Evolutionary conservation across 2,888 invertebrate genomes (phyloP).

Genomic region (Druceiella hillmani): DNA sequence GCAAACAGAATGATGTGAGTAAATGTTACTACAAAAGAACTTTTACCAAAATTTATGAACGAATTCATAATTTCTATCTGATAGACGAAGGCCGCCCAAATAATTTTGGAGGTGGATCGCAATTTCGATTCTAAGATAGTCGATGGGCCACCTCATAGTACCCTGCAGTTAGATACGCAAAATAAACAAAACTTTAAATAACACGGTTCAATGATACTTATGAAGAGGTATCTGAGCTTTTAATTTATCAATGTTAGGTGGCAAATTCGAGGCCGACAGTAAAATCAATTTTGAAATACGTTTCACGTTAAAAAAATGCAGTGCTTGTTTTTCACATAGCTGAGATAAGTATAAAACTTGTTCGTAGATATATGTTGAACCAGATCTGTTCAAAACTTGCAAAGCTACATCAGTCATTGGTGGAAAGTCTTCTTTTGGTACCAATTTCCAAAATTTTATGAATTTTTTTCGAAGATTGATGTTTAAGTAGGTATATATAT

Average conservation of each 20-base stretch:
- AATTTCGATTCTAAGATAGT: no score
- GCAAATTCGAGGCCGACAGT: background rate
- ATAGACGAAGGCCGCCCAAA: no score
- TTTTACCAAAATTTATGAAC: no score
- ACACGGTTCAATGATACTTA: background rate
- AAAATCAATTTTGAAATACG: constrained; percentile 2
- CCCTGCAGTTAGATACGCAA: background rate
- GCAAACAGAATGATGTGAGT: no score
- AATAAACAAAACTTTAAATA: constrained; percentile 2
- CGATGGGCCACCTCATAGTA: no score
- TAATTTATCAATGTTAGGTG: background rate
- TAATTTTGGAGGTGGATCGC: no score
- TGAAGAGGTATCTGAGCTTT: background rate
- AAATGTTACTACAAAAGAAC: no score
- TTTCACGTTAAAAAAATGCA: background rate
- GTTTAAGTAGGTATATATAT: no score
- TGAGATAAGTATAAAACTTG: background rate
- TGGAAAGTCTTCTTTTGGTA: background rate
- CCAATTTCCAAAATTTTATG: background rate
- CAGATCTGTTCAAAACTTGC: constrained; percentile 1
- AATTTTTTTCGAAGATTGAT: no score
- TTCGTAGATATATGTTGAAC: background rate
- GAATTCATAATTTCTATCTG: no score
- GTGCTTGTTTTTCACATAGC: constrained; percentile 1
- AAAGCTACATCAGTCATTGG: background rate